phyloP scores from a whole-genome alignment of 1,140 invertebrate genomes.

The Limonius californicus region DNA sequence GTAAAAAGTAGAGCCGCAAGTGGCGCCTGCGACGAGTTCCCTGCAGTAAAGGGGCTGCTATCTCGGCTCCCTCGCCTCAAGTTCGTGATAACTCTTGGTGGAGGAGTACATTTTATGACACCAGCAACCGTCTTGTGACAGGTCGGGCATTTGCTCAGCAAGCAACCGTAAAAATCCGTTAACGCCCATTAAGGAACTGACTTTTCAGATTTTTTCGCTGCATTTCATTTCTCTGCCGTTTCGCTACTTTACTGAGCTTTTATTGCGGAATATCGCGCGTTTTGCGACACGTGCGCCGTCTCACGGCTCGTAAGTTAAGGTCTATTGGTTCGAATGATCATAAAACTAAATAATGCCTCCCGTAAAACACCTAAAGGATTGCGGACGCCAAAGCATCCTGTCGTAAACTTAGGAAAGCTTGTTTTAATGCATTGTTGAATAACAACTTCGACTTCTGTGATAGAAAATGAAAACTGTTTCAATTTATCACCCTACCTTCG shows the following conservation, averaged over 20 bases:
- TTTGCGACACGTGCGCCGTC: background rate
- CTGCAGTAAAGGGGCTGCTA: too few species aligned
- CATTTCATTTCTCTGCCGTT: background rate
- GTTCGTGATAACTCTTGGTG: too few species aligned
- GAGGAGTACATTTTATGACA: background rate
- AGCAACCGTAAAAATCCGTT: constrained; percentile 1
- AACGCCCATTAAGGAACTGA: background rate
- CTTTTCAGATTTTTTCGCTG: background rate
- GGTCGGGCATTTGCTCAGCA: background rate
- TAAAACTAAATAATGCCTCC: constrained; percentile 4
- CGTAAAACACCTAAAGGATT: too few species aligned
- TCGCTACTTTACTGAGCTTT: background rate
- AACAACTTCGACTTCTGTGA: too few species aligned
- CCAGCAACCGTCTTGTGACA: background rate
- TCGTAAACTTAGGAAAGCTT: too few species aligned
- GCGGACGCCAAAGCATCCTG: too few species aligned
- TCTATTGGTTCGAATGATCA: constrained; percentile 4
- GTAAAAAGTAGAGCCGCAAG: too few species aligned
- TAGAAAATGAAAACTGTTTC: too few species aligned
- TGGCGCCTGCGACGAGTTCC: too few species aligned
- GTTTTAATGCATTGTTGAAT: too few species aligned
- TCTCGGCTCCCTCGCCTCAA: too few species aligned
- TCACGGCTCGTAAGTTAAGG: background rate
- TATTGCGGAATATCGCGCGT: background rate
- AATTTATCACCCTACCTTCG: too few species aligned